Percentiles rank a stretch among this genome's conserved stretches.
Evolutionary conservation across 2,888 invertebrate species (phyloP).

Genomic region (Copidosoma aretas): DNA sequence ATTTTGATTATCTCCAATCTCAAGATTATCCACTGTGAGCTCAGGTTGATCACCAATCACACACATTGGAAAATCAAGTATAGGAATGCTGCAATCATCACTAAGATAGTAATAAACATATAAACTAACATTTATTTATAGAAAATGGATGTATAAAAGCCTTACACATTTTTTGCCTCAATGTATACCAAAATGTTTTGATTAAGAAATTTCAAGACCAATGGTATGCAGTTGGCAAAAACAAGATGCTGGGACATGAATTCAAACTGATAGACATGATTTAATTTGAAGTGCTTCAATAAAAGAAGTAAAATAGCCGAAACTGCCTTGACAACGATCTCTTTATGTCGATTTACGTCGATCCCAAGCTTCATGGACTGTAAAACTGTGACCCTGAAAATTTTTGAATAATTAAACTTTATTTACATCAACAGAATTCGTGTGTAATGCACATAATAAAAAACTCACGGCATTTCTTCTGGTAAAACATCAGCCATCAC

Average conservation of each 20-base stretch:
- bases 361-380: constrained; percentile 95
- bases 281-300: constrained; percentile 95
- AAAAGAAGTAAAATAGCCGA: constrained; percentile 88
- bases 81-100: constrained; percentile 73
- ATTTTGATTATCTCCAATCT: constrained; percentile 81
- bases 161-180: constrained; percentile 86
- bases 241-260: constrained; percentile 98
- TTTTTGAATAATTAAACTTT: neutral
- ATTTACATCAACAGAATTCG: neutral
- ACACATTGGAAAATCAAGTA: constrained; percentile 94
- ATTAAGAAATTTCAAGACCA: constrained; percentile 98
- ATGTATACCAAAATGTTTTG: constrained; percentile 96
- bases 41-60: constrained; percentile 95
- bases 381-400: constrained; percentile 80
- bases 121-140: constrained; percentile 8
- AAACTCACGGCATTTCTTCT: constrained; percentile 90
- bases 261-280: constrained; percentile 99
- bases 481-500: constrained; percentile 98
- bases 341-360: constrained; percentile 98
- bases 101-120: constrained; percentile 18
- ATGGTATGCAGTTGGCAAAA: constrained; percentile 98
- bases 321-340: constrained; percentile 96
- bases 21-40: constrained; percentile 87
- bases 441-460: constrained; percentile 5
- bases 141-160: constrained; percentile 39